A percentile compares a stretch with the other conserved stretches of the same genome.
These are phyloP conservation scores for Drosophila littoralis DNA, from an alignment of 1,140 invertebrate species.

Conservation along the genomic window DNA sequence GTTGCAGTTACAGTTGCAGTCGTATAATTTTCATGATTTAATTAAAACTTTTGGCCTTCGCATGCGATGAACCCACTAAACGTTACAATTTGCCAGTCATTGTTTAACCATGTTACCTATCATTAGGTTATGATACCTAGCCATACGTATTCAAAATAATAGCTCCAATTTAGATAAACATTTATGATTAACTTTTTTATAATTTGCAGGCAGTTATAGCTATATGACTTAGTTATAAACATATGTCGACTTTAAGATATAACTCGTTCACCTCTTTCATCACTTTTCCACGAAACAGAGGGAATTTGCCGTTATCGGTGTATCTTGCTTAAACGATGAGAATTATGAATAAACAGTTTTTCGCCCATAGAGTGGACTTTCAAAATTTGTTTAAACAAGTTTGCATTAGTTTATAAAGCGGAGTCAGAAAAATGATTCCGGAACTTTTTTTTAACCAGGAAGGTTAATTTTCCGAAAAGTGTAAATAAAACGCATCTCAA, in stretches of 20 bases:
- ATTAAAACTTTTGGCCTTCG: conserved; percentile 63
- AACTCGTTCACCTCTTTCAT: too few relatives aligned
- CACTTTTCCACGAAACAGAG: too few relatives aligned
- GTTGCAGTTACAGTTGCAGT: conserved; percentile 1
- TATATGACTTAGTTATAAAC: neutral
- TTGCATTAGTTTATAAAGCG: too few relatives aligned
- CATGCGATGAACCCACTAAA: conserved; percentile 46
- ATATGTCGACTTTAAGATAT: neutral
- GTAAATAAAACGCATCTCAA: too few relatives aligned
- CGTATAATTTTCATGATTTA: conserved; percentile 64
- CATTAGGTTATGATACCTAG: conserved; percentile 32
- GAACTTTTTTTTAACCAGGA: too few relatives aligned
- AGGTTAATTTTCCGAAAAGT: too few relatives aligned
- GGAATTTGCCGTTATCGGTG: too few relatives aligned
- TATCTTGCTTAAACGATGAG: too few relatives aligned
- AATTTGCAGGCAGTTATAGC: neutral
- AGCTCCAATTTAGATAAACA: conserved; percentile 49
- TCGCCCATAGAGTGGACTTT: too few relatives aligned
- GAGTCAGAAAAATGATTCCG: too few relatives aligned
- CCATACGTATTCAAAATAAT: conserved; percentile 18
- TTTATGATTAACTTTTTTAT: conserved; percentile 10
- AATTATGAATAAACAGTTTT: too few relatives aligned
- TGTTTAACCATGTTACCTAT: conserved; percentile 28
- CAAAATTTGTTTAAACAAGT: too few relatives aligned
- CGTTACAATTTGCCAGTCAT: conserved; percentile 14